These are phyloP conservation scores for Hypanus sabinus DNA, from an alignment of 2,113 vertebrate genomes.

Conservation along the genomic window DNA sequence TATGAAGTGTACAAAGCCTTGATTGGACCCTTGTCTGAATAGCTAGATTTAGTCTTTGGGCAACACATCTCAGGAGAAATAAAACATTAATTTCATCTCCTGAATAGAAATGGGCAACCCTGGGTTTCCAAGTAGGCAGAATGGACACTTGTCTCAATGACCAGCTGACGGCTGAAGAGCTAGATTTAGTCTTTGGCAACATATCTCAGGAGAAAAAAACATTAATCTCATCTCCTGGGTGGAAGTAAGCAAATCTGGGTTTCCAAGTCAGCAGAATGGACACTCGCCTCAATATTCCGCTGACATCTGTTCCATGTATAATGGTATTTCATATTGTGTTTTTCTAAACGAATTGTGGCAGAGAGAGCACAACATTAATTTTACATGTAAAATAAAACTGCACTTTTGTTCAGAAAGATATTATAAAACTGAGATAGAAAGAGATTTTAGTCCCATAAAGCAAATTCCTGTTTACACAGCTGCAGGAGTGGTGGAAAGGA, in stretches of 20 bases:
- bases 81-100: too few relatives aligned
- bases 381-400: too few relatives aligned
- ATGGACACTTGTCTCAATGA: neutral
- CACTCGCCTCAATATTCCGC: neutral
- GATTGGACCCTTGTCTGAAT: too few relatives aligned
- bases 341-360: neutral
- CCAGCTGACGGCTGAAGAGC: too few relatives aligned
- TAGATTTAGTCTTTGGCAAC: too few relatives aligned
- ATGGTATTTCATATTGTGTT: neutral
- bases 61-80: too few relatives aligned
- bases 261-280: neutral
- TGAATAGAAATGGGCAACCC: too few relatives aligned
- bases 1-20: too few relatives aligned
- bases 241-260: too few relatives aligned
- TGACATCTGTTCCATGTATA: neutral
- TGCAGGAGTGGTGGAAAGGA: neutral
- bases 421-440: neutral
- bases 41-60: too few relatives aligned
- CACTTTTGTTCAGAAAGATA: neutral
- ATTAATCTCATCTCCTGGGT: too few relatives aligned
- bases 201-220: too few relatives aligned
- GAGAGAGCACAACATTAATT: neutral
- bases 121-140: neutral
- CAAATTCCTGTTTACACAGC: conserved; percentile 19
- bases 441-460: neutral